Percentiles rank a stretch among this genome's conserved stretches.
Conservation (phyloP, 2,113 vertebrate species). For the Plectropomus leopardus region DNA sequence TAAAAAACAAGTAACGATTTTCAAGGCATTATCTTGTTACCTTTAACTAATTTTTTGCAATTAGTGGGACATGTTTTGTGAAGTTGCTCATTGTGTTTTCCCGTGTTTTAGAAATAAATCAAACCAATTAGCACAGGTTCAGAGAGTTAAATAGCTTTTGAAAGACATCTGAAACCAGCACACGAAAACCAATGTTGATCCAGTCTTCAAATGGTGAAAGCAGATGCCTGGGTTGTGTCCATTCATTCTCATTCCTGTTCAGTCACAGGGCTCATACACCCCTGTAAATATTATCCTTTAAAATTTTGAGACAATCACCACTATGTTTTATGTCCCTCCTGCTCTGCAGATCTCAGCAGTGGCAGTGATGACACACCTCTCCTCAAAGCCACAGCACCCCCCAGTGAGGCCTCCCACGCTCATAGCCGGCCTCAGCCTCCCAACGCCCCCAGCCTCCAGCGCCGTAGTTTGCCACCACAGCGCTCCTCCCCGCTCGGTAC, state of each 20-base stretch:
- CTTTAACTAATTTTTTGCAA: no score
- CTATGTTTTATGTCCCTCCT: not conserved
- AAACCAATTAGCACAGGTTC: no score
- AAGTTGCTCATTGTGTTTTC: no score
- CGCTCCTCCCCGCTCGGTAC: conserved; percentile 79
- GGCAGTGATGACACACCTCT: conserved; percentile 86
- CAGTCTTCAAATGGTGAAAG: no score
- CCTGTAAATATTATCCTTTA: not conserved
- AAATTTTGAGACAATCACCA: not conserved
- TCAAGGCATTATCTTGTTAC: no score
- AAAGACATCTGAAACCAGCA: no score
- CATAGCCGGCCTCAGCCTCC: conserved; percentile 73
- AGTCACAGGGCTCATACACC: not conserved
- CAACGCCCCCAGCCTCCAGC: conserved; percentile 80
- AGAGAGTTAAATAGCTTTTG: no score
- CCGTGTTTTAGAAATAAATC: no score
- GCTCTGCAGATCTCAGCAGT: conserved; percentile 85
- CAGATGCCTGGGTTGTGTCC: not conserved
- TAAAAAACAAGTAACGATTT: no score
- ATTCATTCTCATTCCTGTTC: not conserved
- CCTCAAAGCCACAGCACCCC: conserved; percentile 76
- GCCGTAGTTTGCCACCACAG: conserved; percentile 88
- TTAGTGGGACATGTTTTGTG: no score
- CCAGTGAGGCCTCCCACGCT: conserved; percentile 76
- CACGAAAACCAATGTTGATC: no score